Evolutionary conservation across 2,888 invertebrate species (phyloP), one percentile per base, ranked within the genome.

Genomic region (Actias luna): DNA sequence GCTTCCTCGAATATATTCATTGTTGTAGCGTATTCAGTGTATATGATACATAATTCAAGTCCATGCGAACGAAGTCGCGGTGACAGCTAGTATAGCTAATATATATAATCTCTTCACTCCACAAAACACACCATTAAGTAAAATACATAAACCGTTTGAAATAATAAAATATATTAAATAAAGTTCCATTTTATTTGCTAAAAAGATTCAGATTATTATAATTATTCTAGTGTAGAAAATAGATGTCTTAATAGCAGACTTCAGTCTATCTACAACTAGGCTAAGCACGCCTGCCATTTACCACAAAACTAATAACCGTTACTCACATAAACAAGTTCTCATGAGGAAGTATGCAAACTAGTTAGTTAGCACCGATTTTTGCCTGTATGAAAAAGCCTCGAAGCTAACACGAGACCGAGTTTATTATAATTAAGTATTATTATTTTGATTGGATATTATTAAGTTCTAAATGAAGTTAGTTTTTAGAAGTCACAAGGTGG

Each of bases 231-330:
- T 55, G 29, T 55, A 29, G 55, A 55, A 52, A 55, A 55, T 55
- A 50, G 14, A 22, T 50, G 12, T 29, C 16, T 52, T 55, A 27
- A 55, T 29, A 27, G 14, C 55, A 27, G 55, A 55, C 29, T 55
- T 29, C 29, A 55, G 29, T 1, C n/a, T 29, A n/a, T 55, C 29
- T 22, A 39, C 25, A 27, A 29, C 16, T 22, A 58, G 16, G n/a
- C 39, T 59, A 39, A 39, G 25, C 27, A 31, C 46, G 46, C 22
- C n/a, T n/a, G 29, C 35, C 39, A 25, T 59, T 25, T 59, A 18
- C 35, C 39, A 16, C 42, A 59, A 59, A 25, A 36, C 42, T 27
- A 59, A 39, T 39, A 59, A 27, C 59, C 27, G 27, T 39, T 59
- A 59, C 42, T 14, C 55, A 55, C 29, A 5, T 55, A 29, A 55